These are phyloP conservation scores for Pteronura brasiliensis DNA, from an alignment of 2,113 vertebrate genomes.

Conservation along the genomic window DNA sequence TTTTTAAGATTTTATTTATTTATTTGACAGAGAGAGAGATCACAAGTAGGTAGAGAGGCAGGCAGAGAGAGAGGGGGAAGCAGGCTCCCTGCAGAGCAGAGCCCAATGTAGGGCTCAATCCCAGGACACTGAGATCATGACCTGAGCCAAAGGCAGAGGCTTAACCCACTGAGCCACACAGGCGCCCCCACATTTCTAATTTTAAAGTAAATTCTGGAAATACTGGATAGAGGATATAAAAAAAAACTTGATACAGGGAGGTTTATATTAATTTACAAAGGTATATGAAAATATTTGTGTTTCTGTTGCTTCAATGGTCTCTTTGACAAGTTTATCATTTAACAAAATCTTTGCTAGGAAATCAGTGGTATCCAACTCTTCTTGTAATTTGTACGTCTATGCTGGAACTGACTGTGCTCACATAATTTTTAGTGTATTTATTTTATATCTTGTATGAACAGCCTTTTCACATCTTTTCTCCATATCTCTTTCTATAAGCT, in stretches of 20 bases:
- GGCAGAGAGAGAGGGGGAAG: no score
- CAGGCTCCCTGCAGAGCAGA: no score
- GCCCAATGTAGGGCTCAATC: no score
- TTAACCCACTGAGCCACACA: not conserved
- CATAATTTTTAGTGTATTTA: not conserved
- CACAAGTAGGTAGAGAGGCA: no score
- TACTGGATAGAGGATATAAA: not conserved
- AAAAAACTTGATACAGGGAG: not conserved
- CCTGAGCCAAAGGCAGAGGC: no score
- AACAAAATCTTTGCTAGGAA: not conserved
- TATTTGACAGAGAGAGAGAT: no score
- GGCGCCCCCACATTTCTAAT: not conserved
- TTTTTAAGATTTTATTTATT: no score
- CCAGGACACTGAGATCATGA: no score
- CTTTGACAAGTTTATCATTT: not conserved
- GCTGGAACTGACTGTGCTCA: not conserved
- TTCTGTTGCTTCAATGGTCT: not conserved
- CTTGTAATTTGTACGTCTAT: not conserved
- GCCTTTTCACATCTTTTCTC: not conserved
- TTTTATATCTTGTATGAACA: not conserved
- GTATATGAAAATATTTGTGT: not conserved
- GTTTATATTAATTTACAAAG: not conserved
- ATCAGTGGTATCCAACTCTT: not conserved
- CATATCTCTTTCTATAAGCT: not conserved
- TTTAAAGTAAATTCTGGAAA: constrained; percentile 19